Evolutionary conservation across 2,113 vertebrate genomes (phyloP).

Genomic region (Seriola rivoliana): DNA sequence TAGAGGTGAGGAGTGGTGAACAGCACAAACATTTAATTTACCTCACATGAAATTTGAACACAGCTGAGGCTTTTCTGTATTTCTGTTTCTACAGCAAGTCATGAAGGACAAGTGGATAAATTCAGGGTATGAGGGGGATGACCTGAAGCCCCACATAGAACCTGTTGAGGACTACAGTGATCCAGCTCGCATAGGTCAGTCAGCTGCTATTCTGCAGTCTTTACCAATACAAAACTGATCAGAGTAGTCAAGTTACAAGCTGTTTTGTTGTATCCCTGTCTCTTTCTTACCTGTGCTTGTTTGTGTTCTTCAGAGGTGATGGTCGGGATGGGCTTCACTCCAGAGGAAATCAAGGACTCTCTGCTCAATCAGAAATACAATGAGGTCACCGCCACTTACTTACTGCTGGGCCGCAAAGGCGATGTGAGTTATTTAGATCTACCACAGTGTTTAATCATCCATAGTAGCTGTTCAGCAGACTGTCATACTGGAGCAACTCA

Average conservation of each 20-base stretch:
- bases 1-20: constrained; percentile 86
- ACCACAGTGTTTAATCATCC: background rate
- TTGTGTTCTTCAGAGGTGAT: constrained; percentile 88
- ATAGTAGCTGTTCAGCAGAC: background rate
- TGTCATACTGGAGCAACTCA: background rate
- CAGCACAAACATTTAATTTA: accelerated
- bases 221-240: background rate
- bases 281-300: background rate
- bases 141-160: constrained; percentile 92
- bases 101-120: constrained; percentile 99
- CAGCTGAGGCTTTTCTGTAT: constrained; percentile 3
- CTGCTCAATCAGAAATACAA: constrained; percentile 94
- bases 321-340: constrained; percentile 95
- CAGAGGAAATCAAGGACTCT: constrained; percentile 94
- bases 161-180: constrained; percentile 82
- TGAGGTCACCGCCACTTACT: constrained; percentile 94
- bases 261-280: background rate
- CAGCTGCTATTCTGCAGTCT: background rate
- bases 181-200: constrained; percentile 78
- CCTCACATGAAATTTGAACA: background rate
- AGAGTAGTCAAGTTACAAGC: background rate
- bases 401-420: constrained; percentile 92
- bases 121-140: constrained; percentile 90
- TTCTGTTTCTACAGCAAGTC: constrained; percentile 88
- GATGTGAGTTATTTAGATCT: constrained; percentile 71